Conservation (phyloP, 2,888 invertebrate genomes). For the Halictus quadricinctus region DNA sequence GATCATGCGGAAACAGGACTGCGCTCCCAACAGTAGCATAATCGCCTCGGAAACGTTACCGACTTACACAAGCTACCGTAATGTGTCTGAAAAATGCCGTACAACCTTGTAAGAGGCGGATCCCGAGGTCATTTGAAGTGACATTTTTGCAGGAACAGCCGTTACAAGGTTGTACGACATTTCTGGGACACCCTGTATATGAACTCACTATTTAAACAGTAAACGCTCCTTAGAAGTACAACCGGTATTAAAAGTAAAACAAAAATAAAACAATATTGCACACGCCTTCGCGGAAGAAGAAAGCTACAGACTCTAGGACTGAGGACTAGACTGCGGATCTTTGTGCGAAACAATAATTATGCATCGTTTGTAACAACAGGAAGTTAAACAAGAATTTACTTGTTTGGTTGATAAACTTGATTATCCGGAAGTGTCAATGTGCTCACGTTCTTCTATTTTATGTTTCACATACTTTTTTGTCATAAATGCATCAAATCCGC, state of each 20-base stretch:
- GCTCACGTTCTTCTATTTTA: background rate
- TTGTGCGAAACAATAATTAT: background rate
- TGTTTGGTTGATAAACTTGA: background rate
- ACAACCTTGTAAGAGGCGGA: too few relatives aligned
- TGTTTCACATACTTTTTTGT: background rate
- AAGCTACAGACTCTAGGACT: background rate
- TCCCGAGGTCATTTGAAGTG: too few relatives aligned
- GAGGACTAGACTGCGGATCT: background rate
- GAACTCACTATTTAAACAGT: background rate
- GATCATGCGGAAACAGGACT: background rate
- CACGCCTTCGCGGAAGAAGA: conserved; percentile 1
- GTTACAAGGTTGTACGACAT: too few relatives aligned
- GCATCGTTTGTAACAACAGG: background rate
- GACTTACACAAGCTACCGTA: background rate
- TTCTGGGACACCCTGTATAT: background rate
- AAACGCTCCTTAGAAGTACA: background rate
- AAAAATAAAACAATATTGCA: background rate
- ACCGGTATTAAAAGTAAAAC: background rate
- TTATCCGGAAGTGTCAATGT: background rate
- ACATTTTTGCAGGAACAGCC: too few relatives aligned
- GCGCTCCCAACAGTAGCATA: background rate
- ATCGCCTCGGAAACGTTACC: background rate
- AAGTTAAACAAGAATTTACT: background rate
- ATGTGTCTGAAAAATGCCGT: background rate
- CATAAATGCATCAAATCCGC: background rate